phyloP scores from a whole-genome alignment of 2,113 vertebrate species.

The Pycnonotus jocosus region DNA sequence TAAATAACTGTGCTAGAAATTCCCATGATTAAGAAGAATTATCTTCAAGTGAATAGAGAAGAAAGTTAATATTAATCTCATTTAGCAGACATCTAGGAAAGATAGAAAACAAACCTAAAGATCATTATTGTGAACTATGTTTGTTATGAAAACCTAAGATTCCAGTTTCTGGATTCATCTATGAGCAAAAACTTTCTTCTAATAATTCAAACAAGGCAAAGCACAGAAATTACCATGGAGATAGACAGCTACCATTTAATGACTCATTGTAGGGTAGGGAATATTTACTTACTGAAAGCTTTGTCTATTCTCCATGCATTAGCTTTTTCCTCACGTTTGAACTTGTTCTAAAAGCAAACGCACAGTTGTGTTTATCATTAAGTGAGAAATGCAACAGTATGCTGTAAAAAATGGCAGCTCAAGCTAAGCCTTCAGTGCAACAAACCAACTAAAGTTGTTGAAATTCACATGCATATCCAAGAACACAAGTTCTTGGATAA shows the following conservation, averaged over 20 bases:
- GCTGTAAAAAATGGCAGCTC: neutral
- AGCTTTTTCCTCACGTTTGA: constrained; percentile 91
- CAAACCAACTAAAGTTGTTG: neutral
- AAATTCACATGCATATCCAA: neutral
- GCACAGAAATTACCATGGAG: neutral
- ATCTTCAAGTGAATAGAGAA: neutral
- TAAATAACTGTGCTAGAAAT: neutral
- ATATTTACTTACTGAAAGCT: constrained; percentile 87
- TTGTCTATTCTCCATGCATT: constrained; percentile 97
- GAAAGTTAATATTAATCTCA: neutral
- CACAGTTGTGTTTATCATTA: neutral
- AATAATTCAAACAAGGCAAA: neutral
- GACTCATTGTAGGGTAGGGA: neutral
- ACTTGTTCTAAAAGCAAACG: constrained; percentile 88
- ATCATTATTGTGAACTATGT: neutral
- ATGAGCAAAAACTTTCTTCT: neutral
- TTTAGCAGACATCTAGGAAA: neutral
- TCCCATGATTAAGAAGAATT: neutral
- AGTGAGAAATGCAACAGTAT: neutral
- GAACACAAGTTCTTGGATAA: neutral
- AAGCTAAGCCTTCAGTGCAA: neutral
- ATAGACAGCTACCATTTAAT: neutral
- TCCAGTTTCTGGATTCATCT: neutral
- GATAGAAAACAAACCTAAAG: neutral
- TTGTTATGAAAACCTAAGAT: neutral